Percentiles rank a stretch among this genome's conserved stretches.
phyloP scores from a whole-genome alignment of 2,888 invertebrate species.

The Myathropa florea region DNA sequence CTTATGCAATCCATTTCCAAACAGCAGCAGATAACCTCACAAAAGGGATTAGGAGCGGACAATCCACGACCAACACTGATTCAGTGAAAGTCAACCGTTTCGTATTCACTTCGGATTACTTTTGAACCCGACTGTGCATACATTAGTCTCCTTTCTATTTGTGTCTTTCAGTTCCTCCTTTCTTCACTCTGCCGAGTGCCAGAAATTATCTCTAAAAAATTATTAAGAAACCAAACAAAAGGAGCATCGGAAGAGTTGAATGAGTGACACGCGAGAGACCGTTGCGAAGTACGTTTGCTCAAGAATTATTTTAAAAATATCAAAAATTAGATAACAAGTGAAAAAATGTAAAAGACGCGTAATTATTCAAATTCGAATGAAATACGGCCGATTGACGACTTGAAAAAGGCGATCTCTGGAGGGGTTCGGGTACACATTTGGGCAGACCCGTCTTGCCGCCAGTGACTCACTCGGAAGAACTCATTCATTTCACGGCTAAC shows the following conservation, averaged over 20 bases:
- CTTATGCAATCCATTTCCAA: background rate
- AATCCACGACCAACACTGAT: background rate
- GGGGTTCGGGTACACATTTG: background rate
- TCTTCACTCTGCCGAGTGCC: background rate
- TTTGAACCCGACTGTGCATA: slow-evolving; percentile 13
- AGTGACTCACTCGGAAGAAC: background rate
- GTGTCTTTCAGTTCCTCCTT: background rate
- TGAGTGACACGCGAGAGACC: slow-evolving; percentile 32
- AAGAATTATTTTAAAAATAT: background rate
- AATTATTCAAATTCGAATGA: background rate
- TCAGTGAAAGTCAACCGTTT: background rate
- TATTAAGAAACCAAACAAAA: background rate
- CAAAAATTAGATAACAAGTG: background rate
- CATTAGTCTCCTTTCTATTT: slow-evolving; percentile 11
- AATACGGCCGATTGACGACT: background rate
- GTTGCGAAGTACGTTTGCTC: background rate
- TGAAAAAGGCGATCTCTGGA: background rate
- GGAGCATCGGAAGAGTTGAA: background rate
- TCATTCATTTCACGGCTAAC: slow-evolving; percentile 9
- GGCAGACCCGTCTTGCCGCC: background rate
- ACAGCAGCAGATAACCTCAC: background rate
- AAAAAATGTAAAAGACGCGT: background rate
- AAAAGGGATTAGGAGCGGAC: background rate
- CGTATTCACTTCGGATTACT: background rate
- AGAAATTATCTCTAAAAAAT: slow-evolving; percentile 3